phyloP scores from a whole-genome alignment of 2,888 invertebrate genomes.

The Tetanocera ferruginea region DNA sequence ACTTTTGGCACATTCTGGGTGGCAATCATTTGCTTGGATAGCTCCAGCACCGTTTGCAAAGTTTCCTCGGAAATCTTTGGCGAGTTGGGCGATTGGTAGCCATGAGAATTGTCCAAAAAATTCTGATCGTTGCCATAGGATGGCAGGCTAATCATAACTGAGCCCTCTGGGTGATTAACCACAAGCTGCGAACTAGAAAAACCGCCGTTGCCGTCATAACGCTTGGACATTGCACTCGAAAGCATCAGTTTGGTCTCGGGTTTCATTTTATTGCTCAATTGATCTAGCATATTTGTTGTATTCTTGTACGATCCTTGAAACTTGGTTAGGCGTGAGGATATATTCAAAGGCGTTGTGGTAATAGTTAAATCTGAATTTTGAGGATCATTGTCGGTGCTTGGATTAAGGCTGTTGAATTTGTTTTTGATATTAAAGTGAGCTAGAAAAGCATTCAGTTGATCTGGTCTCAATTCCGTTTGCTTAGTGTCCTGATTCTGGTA shows the following conservation, averaged over 20 bases:
- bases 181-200: conserved; percentile 69
- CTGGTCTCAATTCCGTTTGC: conserved; percentile 62
- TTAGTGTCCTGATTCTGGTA: conserved; percentile 59
- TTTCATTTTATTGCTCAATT: conserved; percentile 53
- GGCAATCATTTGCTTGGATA: conserved; percentile 69
- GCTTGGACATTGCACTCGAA: conserved; percentile 55
- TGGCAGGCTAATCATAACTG: conserved; percentile 65
- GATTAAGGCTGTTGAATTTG: conserved; percentile 60
- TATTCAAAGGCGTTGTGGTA: conserved; percentile 21
- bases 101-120: conserved; percentile 41
- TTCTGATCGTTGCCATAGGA: conserved; percentile 50
- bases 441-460: conserved; percentile 68
- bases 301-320: conserved; percentile 47
- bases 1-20: conserved; percentile 67
- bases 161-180: conserved; percentile 68
- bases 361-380: conserved; percentile 10
- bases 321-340: not conserved
- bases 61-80: conserved; percentile 69
- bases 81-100: conserved; percentile 53
- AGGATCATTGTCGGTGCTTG: conserved; percentile 40
- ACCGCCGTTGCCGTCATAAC: conserved; percentile 50
- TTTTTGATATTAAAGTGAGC: conserved; percentile 68
- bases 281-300: conserved; percentile 52
- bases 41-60: conserved; percentile 66
- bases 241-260: conserved; percentile 65